Percentiles rank a stretch among this genome's conserved stretches.
phyloP scores from a whole-genome alignment of 1,140 invertebrate genomes.

The Zaprionus vittiger region DNA sequence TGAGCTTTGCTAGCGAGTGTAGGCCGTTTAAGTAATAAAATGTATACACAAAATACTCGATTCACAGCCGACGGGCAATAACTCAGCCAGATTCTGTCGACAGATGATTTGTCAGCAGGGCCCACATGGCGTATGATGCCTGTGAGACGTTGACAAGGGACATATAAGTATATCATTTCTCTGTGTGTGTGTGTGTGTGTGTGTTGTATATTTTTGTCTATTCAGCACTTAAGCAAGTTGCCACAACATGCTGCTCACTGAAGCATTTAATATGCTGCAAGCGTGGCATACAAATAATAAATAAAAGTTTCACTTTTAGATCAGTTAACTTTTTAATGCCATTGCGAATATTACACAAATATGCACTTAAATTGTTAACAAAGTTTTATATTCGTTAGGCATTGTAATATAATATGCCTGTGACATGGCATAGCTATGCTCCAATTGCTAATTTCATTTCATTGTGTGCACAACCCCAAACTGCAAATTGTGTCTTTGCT shows the following conservation, averaged over 20 bases:
- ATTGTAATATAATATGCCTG: conserved; percentile 8
- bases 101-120: conserved; percentile 46
- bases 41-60: conserved; percentile 43
- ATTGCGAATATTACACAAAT: conserved; percentile 22
- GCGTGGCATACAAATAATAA: neutral
- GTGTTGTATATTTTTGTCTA: conserved; percentile 16
- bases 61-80: conserved; percentile 42
- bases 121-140: conserved; percentile 44
- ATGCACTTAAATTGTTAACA: conserved; percentile 33
- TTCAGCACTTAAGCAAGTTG: conserved; percentile 27
- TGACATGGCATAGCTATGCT: neutral
- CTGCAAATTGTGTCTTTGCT: neutral
- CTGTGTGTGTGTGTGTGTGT: neutral
- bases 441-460: neutral
- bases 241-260: conserved; percentile 14
- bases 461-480: neutral
- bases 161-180: neutral
- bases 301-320: conserved; percentile 24
- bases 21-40: conserved; percentile 57
- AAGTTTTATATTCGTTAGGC: conserved; percentile 3
- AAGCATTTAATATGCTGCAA: conserved; percentile 34
- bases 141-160: conserved; percentile 21
- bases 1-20: conserved; percentile 35
- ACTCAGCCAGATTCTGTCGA: conserved; percentile 23
- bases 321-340: conserved; percentile 45